Conservation (phyloP, 2,888 invertebrate species). For the Mechanitis mazaeus region DNA sequence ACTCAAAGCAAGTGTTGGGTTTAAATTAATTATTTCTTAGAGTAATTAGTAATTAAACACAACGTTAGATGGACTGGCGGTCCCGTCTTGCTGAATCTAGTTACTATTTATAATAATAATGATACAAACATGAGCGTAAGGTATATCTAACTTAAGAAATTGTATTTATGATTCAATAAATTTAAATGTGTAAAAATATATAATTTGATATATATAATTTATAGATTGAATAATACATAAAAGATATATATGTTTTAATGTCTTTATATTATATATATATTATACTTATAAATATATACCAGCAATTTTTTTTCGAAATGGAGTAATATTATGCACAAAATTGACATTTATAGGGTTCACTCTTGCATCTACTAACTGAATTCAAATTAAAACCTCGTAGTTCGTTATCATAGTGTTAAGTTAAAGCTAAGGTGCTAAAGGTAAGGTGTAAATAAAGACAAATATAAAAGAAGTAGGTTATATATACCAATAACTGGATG, state of each 20-base stretch:
- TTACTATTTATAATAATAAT: neutral
- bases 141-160: neutral
- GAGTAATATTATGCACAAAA: constrained; percentile 20
- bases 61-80: constrained; percentile 10
- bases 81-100: neutral
- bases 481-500: too few relatives aligned
- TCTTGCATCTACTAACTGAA: too few relatives aligned
- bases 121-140: neutral
- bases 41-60: constrained; percentile 22
- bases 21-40: constrained; percentile 18
- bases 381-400: too few relatives aligned
- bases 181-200: too few relatives aligned
- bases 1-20: neutral
- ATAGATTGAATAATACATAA: too few relatives aligned
- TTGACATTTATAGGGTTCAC: constrained; percentile 6
- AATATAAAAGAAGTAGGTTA: too few relatives aligned
- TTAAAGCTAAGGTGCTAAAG: too few relatives aligned
- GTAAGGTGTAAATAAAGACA: too few relatives aligned
- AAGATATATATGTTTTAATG: neutral
- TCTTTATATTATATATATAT: too few relatives aligned
- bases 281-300: neutral
- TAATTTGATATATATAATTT: too few relatives aligned
- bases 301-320: constrained; percentile 21
- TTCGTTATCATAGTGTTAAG: too few relatives aligned
- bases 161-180: too few relatives aligned